These are phyloP conservation scores for Apus apus DNA, from an alignment of 2,113 vertebrate genomes.

Conservation along the genomic window DNA sequence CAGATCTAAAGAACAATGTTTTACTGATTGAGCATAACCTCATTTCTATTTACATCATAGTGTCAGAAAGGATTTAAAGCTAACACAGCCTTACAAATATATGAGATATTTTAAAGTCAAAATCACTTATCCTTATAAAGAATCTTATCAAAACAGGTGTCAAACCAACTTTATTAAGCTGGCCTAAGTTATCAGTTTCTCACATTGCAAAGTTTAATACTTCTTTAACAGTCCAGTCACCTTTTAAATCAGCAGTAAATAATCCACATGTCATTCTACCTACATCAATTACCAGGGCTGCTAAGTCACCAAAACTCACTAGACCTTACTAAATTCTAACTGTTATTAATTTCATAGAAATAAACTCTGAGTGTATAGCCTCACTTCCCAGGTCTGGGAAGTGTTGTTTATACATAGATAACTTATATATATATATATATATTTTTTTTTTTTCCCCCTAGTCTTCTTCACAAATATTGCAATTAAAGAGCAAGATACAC, in stretches of 20 bases:
- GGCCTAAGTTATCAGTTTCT: not conserved
- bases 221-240: not conserved
- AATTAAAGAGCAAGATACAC: not conserved
- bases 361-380: not conserved
- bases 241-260: not conserved
- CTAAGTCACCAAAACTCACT: not conserved
- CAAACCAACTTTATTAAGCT: not conserved
- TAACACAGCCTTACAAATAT: not conserved
- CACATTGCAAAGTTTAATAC: not conserved
- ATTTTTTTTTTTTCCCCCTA: not conserved
- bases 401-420: not conserved
- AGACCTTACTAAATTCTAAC: not conserved
- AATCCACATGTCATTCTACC: not conserved
- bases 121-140: not conserved
- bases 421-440: not conserved
- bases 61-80: not conserved
- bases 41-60: not conserved
- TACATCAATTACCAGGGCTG: not conserved
- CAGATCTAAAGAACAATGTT: not conserved
- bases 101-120: not conserved
- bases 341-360: not conserved
- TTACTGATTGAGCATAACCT: not conserved
- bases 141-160: not conserved
- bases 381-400: not conserved
- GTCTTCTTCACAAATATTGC: not conserved